These are phyloP conservation scores for Crypturellus tataupa DNA, from an alignment of 2,797 vertebrate species.

Conservation along the genomic window DNA sequence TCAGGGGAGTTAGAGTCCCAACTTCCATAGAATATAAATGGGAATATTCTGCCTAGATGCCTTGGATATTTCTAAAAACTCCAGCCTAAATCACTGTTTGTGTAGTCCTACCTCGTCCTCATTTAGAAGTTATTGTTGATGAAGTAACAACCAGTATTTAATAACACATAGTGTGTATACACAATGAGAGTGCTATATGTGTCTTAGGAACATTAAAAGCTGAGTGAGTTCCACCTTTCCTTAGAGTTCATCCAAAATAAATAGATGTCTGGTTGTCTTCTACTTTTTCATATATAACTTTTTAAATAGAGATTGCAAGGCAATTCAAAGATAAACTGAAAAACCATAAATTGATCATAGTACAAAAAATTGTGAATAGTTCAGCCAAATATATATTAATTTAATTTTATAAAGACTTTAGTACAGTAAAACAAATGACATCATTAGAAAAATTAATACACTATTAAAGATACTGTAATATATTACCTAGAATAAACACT, in stretches of 20 bases:
- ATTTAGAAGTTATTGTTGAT: background rate
- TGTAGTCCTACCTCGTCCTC: background rate
- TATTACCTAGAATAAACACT: background rate
- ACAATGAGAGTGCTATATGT: background rate
- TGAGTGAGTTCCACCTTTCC: background rate
- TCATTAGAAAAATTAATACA: background rate
- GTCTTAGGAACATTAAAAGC: background rate
- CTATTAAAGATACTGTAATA: background rate
- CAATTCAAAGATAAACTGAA: background rate
- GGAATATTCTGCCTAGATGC: slow-evolving; percentile 46
- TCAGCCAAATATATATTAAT: background rate
- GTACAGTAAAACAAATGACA: background rate
- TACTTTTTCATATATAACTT: background rate
- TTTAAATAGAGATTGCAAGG: background rate
- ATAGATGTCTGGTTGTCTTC: background rate
- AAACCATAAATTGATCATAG: background rate
- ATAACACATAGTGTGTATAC: background rate
- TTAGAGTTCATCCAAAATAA: background rate
- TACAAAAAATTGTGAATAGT: background rate
- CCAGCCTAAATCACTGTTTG: background rate
- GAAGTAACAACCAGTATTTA: background rate
- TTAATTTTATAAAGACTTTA: background rate
- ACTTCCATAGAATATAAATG: slow-evolving; percentile 63
- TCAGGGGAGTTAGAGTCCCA: slow-evolving; percentile 48
- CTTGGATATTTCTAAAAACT: slow-evolving; percentile 33